Conservation (phyloP, 2,888 invertebrate species). For the Rutpela maculata region DNA sequence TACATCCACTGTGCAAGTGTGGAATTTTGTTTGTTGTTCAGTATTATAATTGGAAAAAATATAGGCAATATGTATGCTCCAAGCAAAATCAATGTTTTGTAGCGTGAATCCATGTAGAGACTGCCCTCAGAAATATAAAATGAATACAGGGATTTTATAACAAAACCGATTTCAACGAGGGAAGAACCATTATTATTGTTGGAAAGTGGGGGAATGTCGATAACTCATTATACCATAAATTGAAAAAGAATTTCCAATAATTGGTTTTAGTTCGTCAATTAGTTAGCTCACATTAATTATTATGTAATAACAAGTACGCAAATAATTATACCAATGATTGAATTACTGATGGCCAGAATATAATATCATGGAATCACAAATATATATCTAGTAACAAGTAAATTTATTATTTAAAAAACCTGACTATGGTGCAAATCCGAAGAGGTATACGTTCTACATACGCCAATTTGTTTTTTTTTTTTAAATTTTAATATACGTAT, state of each 20-base stretch:
- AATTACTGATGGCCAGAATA: not conserved
- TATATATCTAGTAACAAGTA: too few species aligned
- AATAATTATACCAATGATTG: not conserved
- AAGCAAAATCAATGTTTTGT: too few species aligned
- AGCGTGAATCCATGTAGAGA: not conserved
- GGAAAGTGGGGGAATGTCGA: not conserved
- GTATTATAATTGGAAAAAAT: not conserved
- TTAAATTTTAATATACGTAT: too few species aligned
- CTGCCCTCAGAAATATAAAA: not conserved
- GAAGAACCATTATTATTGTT: not conserved
- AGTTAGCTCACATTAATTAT: slow-evolving; percentile 21
- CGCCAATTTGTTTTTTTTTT: too few species aligned
- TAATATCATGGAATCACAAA: too few species aligned
- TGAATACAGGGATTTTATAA: not conserved
- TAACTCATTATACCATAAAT: slow-evolving; percentile 10
- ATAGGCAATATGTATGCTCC: not conserved
- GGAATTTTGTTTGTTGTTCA: not conserved
- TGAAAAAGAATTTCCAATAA: slow-evolving; percentile 20
- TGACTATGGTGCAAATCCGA: too few species aligned
- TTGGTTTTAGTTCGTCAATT: slow-evolving; percentile 12
- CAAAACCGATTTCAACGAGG: not conserved
- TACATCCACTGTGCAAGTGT: not conserved
- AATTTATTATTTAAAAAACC: too few species aligned
- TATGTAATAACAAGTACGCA: not conserved
- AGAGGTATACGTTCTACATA: too few species aligned